Evolutionary conservation across 2,888 invertebrate species (phyloP).

Genomic region (Julus scanicus): DNA sequence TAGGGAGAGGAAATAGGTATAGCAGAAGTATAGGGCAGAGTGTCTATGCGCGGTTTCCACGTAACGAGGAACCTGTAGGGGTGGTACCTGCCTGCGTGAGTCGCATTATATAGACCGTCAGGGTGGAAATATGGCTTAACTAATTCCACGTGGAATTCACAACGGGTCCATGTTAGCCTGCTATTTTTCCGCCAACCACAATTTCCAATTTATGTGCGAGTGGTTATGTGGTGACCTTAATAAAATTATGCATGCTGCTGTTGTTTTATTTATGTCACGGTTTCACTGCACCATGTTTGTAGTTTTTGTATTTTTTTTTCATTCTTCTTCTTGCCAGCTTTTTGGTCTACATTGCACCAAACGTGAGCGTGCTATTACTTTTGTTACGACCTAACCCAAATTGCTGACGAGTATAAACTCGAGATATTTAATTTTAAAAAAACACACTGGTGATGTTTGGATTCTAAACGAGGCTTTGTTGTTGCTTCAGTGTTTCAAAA

Average conservation of each 20-base stretch:
- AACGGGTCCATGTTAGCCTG: background rate
- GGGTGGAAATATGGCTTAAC: background rate
- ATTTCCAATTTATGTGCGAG: background rate
- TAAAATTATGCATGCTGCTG: constrained; percentile 1
- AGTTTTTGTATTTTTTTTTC: background rate
- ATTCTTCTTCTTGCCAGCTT: background rate
- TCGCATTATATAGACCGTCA: background rate
- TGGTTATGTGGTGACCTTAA: constrained; percentile 1
- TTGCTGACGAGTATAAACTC: background rate
- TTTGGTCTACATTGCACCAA: background rate
- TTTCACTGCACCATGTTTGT: background rate
- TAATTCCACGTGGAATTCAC: background rate
- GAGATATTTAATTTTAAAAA: background rate
- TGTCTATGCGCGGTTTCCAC: too few species aligned
- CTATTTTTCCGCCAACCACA: background rate
- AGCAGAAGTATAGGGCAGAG: too few species aligned
- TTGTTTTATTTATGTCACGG: constrained; percentile 1
- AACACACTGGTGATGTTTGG: background rate
- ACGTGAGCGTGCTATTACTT: background rate
- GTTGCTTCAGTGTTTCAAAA: too few species aligned
- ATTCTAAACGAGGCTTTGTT: too few species aligned
- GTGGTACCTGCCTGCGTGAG: background rate
- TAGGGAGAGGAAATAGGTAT: background rate
- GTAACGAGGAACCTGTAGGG: background rate
- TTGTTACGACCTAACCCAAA: background rate